Evolutionary conservation across 2,888 invertebrate species (phyloP).

Genomic region (Lepas anatifera): DNA sequence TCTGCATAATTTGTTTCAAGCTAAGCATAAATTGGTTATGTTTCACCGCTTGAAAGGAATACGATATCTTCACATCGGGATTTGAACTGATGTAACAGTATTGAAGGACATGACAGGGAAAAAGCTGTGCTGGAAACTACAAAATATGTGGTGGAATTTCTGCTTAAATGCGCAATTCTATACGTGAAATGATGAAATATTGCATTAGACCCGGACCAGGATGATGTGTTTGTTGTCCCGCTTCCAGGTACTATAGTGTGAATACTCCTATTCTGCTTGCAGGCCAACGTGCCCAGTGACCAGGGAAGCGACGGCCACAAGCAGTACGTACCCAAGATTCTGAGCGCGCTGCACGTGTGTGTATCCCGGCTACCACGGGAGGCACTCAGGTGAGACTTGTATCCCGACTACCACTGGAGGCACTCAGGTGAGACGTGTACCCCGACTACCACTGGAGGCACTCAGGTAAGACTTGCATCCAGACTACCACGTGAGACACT

Average conservation of each 20-base stretch:
- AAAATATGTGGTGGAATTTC: background rate
- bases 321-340: slow-evolving; percentile 70
- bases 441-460: too few relatives aligned
- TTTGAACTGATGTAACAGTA: too few relatives aligned
- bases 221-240: background rate
- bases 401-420: too few relatives aligned
- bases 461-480: too few relatives aligned
- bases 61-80: too few relatives aligned
- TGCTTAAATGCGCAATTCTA: background rate
- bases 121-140: background rate
- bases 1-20: too few relatives aligned
- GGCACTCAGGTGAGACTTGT: slow-evolving; percentile 40
- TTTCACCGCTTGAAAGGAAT: too few relatives aligned
- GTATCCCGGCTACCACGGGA: slow-evolving; percentile 59
- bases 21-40: too few relatives aligned
- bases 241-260: slow-evolving; percentile 37
- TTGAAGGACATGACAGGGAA: too few relatives aligned
- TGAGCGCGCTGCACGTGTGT: slow-evolving; percentile 62
- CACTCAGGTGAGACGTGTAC: too few relatives aligned
- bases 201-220: background rate
- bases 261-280: slow-evolving; percentile 49
- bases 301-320: slow-evolving; percentile 47
- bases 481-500: too few relatives aligned
- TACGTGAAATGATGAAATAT: background rate
- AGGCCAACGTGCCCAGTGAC: slow-evolving; percentile 2